Percentiles rank a stretch among this genome's conserved stretches.
phyloP scores from a whole-genome alignment of 2,888 invertebrate species.

The Auanema sp. region DNA sequence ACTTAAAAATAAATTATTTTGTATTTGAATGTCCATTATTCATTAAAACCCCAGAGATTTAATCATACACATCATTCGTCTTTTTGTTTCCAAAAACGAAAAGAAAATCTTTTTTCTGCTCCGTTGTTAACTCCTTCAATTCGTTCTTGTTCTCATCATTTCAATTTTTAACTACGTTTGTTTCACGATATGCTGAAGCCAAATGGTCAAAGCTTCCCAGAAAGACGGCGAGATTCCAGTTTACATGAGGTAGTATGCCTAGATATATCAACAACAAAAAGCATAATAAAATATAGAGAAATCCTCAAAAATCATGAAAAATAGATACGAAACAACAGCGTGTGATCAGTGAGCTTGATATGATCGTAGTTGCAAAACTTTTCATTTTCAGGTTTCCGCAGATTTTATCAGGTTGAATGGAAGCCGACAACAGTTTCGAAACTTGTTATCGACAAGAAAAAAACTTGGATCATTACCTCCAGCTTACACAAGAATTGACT shows the following conservation, averaged over 20 bases:
- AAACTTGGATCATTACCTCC: slow-evolving; percentile 61
- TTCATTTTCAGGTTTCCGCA: slow-evolving; percentile 57
- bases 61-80: not conserved
- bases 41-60: not conserved
- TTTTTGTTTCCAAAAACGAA: slow-evolving; percentile 6
- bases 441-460: slow-evolving; percentile 59
- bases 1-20: too few relatives aligned
- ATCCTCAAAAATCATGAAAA: not conserved
- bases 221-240: slow-evolving; percentile 19
- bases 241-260: slow-evolving; percentile 24
- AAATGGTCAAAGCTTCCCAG: slow-evolving; percentile 10
- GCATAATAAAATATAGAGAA: too few relatives aligned
- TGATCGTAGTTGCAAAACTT: not conserved
- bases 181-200: slow-evolving; percentile 17
- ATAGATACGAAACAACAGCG: not conserved
- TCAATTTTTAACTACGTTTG: not conserved
- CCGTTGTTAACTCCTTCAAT: slow-evolving; percentile 6
- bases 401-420: slow-evolving; percentile 62
- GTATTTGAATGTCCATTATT: too few relatives aligned
- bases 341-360: not conserved
- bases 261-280: not conserved
- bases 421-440: slow-evolving; percentile 60
- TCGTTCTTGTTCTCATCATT: not conserved
- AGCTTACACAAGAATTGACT: slow-evolving; percentile 62
- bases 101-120: slow-evolving; percentile 3